These are phyloP conservation scores for Lottia gigantea DNA, from an alignment of 2,888 invertebrate genomes.

Conservation along the genomic window DNA sequence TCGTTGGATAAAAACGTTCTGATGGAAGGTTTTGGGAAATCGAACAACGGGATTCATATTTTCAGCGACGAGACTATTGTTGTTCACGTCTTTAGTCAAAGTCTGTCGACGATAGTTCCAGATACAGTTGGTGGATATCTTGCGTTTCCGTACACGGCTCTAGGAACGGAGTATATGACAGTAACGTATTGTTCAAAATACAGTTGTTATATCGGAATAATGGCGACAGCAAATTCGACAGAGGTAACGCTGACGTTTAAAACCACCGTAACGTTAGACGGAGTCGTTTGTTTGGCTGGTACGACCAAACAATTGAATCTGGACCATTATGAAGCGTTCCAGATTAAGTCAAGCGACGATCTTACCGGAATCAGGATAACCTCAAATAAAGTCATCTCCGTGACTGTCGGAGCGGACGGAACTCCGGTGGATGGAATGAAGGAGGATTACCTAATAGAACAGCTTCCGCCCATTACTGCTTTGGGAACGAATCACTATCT, in stretches of 20 bases:
- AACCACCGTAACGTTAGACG: not conserved
- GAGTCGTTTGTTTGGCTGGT: not conserved
- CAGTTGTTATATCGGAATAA: conserved; percentile 12
- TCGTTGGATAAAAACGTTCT: not conserved
- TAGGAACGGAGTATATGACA: conserved; percentile 10
- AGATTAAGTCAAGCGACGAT: not conserved
- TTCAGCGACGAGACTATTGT: not conserved
- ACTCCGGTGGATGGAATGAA: not conserved
- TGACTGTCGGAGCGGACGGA: conserved; percentile 10
- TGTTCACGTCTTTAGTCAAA: conserved; percentile 11
- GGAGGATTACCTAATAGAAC: conserved; percentile 7
- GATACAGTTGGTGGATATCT: conserved; percentile 6
- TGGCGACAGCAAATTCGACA: not conserved
- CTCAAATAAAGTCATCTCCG: conserved; percentile 1
- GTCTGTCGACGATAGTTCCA: not conserved
- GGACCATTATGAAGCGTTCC: conserved; percentile 9
- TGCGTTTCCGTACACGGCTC: not conserved
- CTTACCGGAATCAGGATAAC: conserved; percentile 1
- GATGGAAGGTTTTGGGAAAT: not conserved
- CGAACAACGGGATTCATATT: not conserved
- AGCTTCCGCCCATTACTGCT: not conserved
- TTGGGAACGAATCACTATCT: conserved; percentile 7
- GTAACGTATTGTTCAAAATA: not conserved
- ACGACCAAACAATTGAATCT: not conserved
- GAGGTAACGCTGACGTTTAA: not conserved